Percentiles rank a stretch among this genome's conserved stretches.
phyloP scores from a whole-genome alignment of 2,113 vertebrate genomes.

The Ictalurus furcatus region DNA sequence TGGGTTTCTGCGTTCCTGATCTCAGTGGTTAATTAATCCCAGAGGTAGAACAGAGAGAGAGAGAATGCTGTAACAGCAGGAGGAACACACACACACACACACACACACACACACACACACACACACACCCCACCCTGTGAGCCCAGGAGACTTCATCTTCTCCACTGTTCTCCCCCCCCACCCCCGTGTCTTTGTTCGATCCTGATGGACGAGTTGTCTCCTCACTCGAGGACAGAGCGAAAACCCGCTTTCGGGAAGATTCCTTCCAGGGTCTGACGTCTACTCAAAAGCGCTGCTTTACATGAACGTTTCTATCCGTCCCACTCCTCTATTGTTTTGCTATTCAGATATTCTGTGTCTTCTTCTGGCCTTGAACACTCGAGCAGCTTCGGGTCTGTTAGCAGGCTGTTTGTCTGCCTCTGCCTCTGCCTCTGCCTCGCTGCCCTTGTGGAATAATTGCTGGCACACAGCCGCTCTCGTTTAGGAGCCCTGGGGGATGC shows the following conservation, averaged over 20 bases:
- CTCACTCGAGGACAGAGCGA: not conserved
- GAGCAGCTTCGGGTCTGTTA: constrained; percentile 51
- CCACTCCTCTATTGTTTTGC: not conserved
- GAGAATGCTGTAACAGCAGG: constrained; percentile 37
- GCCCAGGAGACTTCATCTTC: constrained; percentile 53
- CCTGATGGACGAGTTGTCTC: not conserved
- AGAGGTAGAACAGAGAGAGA: constrained; percentile 50
- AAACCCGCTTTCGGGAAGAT: not conserved
- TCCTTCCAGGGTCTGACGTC: not conserved
- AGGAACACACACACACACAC: not conserved
- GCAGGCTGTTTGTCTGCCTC: constrained; percentile 57
- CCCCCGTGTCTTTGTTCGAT: constrained; percentile 41
- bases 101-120: not conserved
- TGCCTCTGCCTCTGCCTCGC: constrained; percentile 57
- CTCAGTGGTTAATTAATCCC: constrained; percentile 63
- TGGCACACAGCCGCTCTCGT: constrained; percentile 60
- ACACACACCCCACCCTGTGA: constrained; percentile 50
- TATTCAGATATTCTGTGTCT: constrained; percentile 22
- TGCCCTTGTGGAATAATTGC: constrained; percentile 72
- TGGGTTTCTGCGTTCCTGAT: constrained; percentile 53
- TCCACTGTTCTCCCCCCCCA: constrained; percentile 33
- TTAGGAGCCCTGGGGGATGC: constrained; percentile 54
- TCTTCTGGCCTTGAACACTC: constrained; percentile 35
- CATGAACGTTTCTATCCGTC: constrained; percentile 59
- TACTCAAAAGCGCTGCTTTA: constrained; percentile 22